Evolutionary conservation across 1,140 invertebrate genomes (phyloP), one percentile per base, ranked within the genome.

Genomic region (Penaeus chinensis): DNA sequence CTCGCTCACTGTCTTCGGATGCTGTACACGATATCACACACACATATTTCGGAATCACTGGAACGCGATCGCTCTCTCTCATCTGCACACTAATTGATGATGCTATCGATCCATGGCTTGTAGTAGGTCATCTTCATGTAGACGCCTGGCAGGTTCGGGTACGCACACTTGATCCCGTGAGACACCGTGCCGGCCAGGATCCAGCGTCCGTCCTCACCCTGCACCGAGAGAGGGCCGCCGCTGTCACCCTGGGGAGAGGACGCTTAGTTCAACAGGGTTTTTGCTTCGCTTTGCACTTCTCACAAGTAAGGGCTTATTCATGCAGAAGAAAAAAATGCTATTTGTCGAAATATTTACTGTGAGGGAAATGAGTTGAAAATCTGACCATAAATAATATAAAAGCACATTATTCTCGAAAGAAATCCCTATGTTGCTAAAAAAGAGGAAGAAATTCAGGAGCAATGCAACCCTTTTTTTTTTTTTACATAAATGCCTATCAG

Each of bases 111-210:
- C 97, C 97, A 98, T 0, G 96, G 96, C 91, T 97, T 97, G 92
- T 97, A 98, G 91, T 94, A 97, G 0, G 96, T 96, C 82, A 97
- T 98, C 87, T 96, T 94, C 97, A 98, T 98, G 92, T 98, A 98
- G 3, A 98, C 97, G 60, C 97, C 96, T 0, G 96, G 96, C 81
- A 98, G 92, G 91, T 96, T 97, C 0, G 97, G 96, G 54, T 96
- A 96, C 1, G 97, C 98, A 91, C 98, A 99, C 91, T 97, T 97
- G 89, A 98, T 98, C 20, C 98, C 98, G 92, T 99, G 98, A 10
- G 97, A 98, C 0, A 99, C 97, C 0, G 98, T 98, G 19, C 98
- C 98, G 3, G 96, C 96, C 8, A 99, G 93, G 85, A 97, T 95
- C 95, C 97, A 99, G 85, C 95, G 94, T 22, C 96, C 97, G 91